These are phyloP conservation scores for Cephalopholis sonnerati DNA, from an alignment of 2,113 vertebrate genomes.

Conservation along the genomic window DNA sequence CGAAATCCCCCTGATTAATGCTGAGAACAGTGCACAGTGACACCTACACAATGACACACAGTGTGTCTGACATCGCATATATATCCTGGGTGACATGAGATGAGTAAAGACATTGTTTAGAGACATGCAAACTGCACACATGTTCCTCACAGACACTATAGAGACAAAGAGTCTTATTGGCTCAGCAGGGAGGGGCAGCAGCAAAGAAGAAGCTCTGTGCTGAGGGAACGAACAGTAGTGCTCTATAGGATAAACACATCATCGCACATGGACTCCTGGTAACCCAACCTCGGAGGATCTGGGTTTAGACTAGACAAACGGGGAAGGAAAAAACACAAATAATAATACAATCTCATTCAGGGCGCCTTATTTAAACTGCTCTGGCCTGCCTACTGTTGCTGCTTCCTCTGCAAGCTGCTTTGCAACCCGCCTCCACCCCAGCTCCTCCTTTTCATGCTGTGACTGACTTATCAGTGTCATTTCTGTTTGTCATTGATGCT, in stretches of 20 bases:
- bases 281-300: conserved; percentile 26
- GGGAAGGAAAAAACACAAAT: not conserved
- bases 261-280: conserved; percentile 3
- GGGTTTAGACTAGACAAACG: conserved; percentile 2
- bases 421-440: too few relatives aligned
- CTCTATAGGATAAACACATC: conserved; percentile 37
- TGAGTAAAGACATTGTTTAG: conserved; percentile 33
- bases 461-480: too few relatives aligned
- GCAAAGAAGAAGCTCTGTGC: conserved; percentile 63
- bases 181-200: conserved; percentile 17
- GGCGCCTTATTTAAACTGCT: too few relatives aligned
- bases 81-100: conserved; percentile 15
- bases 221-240: conserved; percentile 57
- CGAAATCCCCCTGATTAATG: not conserved
- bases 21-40: not conserved
- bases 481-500: too few relatives aligned
- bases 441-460: too few relatives aligned
- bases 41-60: conserved; percentile 1
- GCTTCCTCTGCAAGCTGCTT: too few relatives aligned
- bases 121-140: conserved; percentile 20
- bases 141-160: conserved; percentile 24
- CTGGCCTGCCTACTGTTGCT: too few relatives aligned
- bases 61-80: conserved; percentile 11
- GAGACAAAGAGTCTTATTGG: conserved; percentile 51
- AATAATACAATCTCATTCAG: not conserved